Base-by-base conservation (phyloP, 2,888 invertebrate species). In the Glyphotaelius pellucidus region DNA sequence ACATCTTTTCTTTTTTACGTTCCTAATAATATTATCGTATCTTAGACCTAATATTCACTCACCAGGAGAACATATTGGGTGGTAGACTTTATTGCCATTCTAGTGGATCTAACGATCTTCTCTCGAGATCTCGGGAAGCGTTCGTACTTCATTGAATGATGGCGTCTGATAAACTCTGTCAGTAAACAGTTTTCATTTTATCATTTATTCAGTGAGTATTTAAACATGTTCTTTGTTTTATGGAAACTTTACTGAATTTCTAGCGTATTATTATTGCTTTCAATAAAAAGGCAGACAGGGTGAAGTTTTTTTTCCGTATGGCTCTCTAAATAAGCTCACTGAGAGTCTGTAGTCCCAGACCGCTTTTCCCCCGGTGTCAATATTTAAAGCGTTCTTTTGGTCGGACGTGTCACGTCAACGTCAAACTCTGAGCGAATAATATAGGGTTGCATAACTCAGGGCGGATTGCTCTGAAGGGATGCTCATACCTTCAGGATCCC, bases 21-120 rank as follows among this genome's bases (percentile, higher is more conserved):
- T 92, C 92, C 92, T 92, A 93, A 93, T 93, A 93, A 93, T 92
- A 93, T 91, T 93, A 93, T 93, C 92, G 92, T 89, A 92, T 90
- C 92, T 91, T 92, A 91, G 93, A 91, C 90, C 91, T 92, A 93
- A 93, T 93, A 93, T 92, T 93, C 92, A 92, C 92, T 92, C 93
- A 90, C 92, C 88, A 89, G 90, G 90, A 89, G 91, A 92, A 92
- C 93, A 92, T 93, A 93, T 93, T 92, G 93, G 93, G 92, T 91
- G 91, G 92, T 89, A 79, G 91, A 91, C 52, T 92, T 93, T 93
- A 93, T 91, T 90, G 93, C 91, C 87, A 86, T 79, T 92, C 91
- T 90, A 90, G 92, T 81, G 92, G 42, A 88, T 91, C 89, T 92
- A 92, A 92, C 92, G 90, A 90, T 79, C 91, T 88, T 30, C 89